These are phyloP conservation scores for Stenopsyche tienmushanensis DNA, from an alignment of 1,140 invertebrate species.

Conservation along the genomic window DNA sequence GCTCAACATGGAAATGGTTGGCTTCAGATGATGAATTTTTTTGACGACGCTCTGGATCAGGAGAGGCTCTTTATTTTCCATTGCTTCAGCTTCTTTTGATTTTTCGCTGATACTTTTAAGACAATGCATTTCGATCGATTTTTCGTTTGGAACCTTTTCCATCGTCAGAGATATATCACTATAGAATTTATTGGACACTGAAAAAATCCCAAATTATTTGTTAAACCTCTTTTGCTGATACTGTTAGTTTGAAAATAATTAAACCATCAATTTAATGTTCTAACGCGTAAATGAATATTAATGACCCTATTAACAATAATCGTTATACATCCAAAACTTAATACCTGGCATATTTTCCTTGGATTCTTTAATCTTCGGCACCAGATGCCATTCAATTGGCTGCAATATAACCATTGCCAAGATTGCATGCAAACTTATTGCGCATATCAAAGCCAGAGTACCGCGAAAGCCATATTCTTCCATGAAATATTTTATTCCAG, in stretches of 20 bases:
- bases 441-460: constrained; percentile 58
- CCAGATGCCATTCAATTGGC: constrained; percentile 64
- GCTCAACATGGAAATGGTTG: background rate
- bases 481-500: constrained; percentile 49
- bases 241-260: too few relatives aligned
- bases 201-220: background rate
- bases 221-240: too few relatives aligned
- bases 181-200: constrained; percentile 6
- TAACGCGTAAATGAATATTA: too few relatives aligned
- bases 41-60: background rate
- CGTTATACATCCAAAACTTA: too few relatives aligned
- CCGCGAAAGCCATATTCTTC: constrained; percentile 55
- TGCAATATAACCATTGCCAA: constrained; percentile 60
- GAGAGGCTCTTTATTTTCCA: constrained; percentile 14
- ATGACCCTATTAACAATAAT: too few relatives aligned
- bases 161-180: constrained; percentile 4
- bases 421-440: constrained; percentile 57
- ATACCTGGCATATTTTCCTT: constrained; percentile 12
- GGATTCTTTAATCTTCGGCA: constrained; percentile 39
- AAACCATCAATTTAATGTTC: too few relatives aligned
- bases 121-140: background rate
- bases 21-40: background rate
- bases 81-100: constrained; percentile 3
- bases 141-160: background rate
- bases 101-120: background rate